Percentiles rank a stretch among this genome's conserved stretches.
Evolutionary conservation across 2,888 invertebrate species (phyloP).

Genomic region (Megamerina dolium): DNA sequence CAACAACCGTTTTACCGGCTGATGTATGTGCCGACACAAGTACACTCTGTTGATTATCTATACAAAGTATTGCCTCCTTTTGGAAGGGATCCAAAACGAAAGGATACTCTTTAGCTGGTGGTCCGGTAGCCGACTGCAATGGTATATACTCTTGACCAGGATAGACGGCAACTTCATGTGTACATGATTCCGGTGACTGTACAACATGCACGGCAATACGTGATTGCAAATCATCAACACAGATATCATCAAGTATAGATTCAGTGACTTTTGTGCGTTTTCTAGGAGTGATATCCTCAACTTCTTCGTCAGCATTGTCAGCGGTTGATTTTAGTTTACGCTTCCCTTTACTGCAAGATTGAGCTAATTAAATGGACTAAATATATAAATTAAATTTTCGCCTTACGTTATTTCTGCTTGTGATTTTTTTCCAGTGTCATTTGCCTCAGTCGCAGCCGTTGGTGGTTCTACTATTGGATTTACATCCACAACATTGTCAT

Average conservation of each 20-base stretch:
- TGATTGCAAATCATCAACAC: slow-evolving; percentile 68
- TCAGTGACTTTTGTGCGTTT: slow-evolving; percentile 32
- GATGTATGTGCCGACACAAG: slow-evolving; percentile 99
- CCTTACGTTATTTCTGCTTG: neutral
- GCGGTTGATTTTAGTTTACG: slow-evolving; percentile 12
- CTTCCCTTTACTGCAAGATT: too few species aligned
- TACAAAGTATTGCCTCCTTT: slow-evolving; percentile 90
- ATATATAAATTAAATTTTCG: too few species aligned
- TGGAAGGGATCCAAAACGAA: slow-evolving; percentile 98
- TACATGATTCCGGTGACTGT: slow-evolving; percentile 86
- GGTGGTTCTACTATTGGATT: slow-evolving; percentile 17
- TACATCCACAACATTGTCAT: slow-evolving; percentile 18
- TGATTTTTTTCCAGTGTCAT: too few species aligned
- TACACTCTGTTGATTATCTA: slow-evolving; percentile 97
- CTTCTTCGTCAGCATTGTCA: neutral
- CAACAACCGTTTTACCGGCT: slow-evolving; percentile 98
- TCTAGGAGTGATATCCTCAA: slow-evolving; percentile 1
- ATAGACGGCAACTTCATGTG: slow-evolving; percentile 94
- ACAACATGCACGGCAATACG: slow-evolving; percentile 83
- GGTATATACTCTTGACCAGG: slow-evolving; percentile 74
- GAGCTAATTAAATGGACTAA: too few species aligned
- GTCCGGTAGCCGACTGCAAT: slow-evolving; percentile 54
- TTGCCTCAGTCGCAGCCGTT: too few species aligned
- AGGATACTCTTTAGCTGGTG: slow-evolving; percentile 86
- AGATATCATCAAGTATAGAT: slow-evolving; percentile 49